A percentile compares a stretch with the other conserved stretches of the same genome.
Evolutionary conservation across 2,797 vertebrate species (phyloP).

Genomic region (Alcedo quadribrachys): DNA sequence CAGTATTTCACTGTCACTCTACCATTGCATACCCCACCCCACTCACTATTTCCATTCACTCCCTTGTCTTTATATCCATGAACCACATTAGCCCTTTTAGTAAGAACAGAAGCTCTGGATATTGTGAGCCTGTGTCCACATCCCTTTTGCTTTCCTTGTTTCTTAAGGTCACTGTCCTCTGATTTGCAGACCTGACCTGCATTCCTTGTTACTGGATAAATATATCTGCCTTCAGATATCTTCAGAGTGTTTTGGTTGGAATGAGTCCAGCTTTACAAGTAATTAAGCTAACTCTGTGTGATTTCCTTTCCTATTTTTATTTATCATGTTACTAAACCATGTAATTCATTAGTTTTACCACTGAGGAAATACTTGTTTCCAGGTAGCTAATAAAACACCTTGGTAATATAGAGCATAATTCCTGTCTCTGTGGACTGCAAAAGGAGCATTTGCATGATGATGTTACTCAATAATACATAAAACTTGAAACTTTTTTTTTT

Average conservation of each 20-base stretch:
- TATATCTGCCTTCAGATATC: neutral
- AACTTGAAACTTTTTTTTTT: neutral
- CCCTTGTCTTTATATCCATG: neutral
- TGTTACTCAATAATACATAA: neutral
- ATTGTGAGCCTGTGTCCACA: neutral
- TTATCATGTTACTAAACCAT: neutral
- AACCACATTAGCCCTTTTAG: neutral
- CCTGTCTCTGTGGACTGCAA: neutral
- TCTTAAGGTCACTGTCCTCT: neutral
- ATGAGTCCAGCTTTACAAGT: neutral
- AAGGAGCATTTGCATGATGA: neutral
- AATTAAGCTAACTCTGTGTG: neutral
- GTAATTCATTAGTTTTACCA: neutral
- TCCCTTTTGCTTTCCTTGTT: neutral
- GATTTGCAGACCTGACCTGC: neutral
- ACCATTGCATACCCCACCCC: neutral
- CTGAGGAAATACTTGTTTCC: neutral
- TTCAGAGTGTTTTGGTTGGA: neutral
- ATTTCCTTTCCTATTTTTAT: neutral
- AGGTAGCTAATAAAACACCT: neutral
- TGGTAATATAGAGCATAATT: neutral
- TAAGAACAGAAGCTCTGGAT: neutral
- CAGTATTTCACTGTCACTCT: neutral
- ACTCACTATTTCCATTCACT: neutral
- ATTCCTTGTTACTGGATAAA: neutral